phyloP scores from a whole-genome alignment of 2,113 vertebrate genomes.

The Corvus cornix region DNA sequence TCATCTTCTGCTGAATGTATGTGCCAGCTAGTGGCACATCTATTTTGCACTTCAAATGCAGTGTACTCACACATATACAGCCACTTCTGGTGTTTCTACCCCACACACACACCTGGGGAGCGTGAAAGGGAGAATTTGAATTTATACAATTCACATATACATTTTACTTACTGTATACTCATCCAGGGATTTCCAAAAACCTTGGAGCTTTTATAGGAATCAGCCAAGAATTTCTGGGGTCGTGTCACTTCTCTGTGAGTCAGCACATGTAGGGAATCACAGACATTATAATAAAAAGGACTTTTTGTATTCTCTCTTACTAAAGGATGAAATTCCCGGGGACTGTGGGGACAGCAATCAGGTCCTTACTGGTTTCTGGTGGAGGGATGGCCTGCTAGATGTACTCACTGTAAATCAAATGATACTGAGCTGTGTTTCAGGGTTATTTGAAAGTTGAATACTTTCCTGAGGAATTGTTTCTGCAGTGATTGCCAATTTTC shows the following conservation, averaged over 20 bases:
- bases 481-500: conserved; percentile 79
- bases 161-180: not conserved
- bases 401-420: conserved; percentile 49
- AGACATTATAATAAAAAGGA: not conserved
- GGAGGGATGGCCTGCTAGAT: not conserved
- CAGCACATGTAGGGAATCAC: not conserved
- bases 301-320: not conserved
- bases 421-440: conserved; percentile 57
- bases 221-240: not conserved
- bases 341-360: not conserved
- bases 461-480: conserved; percentile 76
- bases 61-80: not conserved
- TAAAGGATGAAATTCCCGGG: not conserved
- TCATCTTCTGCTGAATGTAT: not conserved
- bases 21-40: not conserved
- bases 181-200: not conserved
- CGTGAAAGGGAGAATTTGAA: accelerated
- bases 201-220: not conserved
- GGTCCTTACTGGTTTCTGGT: not conserved
- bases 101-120: not conserved
- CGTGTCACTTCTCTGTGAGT: not conserved
- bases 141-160: not conserved
- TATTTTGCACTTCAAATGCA: not conserved
- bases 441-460: conserved; percentile 78
- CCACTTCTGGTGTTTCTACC: not conserved